phyloP scores from a whole-genome alignment of 2,888 invertebrate species.

The Trachelus iudaicus region DNA sequence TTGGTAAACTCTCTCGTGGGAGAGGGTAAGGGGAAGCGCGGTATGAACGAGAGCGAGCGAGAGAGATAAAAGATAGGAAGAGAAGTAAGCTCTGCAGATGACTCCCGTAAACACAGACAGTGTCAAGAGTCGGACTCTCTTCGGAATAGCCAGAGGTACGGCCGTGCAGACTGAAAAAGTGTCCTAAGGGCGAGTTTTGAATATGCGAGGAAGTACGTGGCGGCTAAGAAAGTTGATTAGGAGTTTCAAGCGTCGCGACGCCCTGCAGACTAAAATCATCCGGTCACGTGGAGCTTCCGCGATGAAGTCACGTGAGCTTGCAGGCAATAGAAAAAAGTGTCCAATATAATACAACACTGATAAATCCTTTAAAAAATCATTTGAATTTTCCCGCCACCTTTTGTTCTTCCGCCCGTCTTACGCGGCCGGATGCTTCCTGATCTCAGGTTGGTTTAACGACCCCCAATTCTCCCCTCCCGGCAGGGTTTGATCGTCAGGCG shows the following conservation, averaged over 20 bases:
- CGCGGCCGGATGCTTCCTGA: neutral
- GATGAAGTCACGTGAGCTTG: neutral
- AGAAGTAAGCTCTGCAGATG: conserved; percentile 39
- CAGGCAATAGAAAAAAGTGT: neutral
- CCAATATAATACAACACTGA: no score
- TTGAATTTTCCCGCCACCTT: neutral
- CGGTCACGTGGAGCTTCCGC: no score
- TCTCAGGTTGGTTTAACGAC: neutral
- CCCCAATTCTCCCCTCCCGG: neutral
- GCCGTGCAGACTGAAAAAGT: neutral
- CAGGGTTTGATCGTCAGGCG: conserved; percentile 10
- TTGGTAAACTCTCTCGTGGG: neutral
- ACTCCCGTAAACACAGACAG: conserved; percentile 42
- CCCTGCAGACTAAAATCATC: no score
- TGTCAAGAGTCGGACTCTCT: conserved; percentile 21
- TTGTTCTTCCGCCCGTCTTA: no score
- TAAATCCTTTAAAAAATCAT: neutral
- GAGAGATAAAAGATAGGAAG: conserved; percentile 18
- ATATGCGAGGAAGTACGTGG: conserved; percentile 18
- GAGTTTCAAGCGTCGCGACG: neutral
- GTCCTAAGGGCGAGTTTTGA: conserved; percentile 29
- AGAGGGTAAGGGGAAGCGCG: conserved; percentile 19
- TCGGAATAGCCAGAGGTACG: neutral
- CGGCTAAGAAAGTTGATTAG: neutral
- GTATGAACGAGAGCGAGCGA: neutral